Evolutionary conservation across 2,797 vertebrate genomes (phyloP).

Genomic region (Notoglanidium macrostoma): DNA sequence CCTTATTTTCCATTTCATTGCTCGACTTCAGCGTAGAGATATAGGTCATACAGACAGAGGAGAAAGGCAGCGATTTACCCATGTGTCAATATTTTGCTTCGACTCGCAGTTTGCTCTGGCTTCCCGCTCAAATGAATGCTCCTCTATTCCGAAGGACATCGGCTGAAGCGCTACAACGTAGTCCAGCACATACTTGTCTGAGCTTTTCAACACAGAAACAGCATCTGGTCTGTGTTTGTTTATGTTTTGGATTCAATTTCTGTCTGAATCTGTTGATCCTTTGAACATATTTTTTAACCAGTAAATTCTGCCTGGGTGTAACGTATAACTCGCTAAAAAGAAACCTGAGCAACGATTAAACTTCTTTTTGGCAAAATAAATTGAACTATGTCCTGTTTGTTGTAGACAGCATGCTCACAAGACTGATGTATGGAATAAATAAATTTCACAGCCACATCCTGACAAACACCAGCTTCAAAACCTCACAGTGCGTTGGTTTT

Average conservation of each 20-base stretch:
- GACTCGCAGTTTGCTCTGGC: conserved; percentile 17
- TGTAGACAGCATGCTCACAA: not conserved
- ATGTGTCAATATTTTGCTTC: conserved; percentile 42
- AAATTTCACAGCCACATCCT: not conserved
- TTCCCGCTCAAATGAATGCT: conserved; percentile 44
- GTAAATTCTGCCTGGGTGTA: not conserved
- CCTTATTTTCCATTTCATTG: not conserved
- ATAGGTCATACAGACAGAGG: conserved; percentile 47
- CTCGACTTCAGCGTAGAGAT: conserved; percentile 14
- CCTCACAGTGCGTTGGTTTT: not conserved
- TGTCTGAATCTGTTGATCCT: not conserved
- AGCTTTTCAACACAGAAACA: not conserved
- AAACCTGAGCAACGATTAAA: not conserved
- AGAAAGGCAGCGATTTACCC: conserved; percentile 31
- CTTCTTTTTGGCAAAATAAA: not conserved
- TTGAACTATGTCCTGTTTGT: too few relatives aligned
- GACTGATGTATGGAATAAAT: not conserved
- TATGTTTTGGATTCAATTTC: not conserved
- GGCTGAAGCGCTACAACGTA: not conserved
- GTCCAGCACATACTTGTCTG: conserved; percentile 15
- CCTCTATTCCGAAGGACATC: conserved; percentile 8
- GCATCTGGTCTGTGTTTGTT: not conserved
- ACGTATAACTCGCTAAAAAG: not conserved
- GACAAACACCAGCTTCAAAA: not conserved
- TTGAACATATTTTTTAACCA: not conserved